phyloP scores from a whole-genome alignment of 2,888 invertebrate genomes.

The Drosophila subsilvestris region DNA sequence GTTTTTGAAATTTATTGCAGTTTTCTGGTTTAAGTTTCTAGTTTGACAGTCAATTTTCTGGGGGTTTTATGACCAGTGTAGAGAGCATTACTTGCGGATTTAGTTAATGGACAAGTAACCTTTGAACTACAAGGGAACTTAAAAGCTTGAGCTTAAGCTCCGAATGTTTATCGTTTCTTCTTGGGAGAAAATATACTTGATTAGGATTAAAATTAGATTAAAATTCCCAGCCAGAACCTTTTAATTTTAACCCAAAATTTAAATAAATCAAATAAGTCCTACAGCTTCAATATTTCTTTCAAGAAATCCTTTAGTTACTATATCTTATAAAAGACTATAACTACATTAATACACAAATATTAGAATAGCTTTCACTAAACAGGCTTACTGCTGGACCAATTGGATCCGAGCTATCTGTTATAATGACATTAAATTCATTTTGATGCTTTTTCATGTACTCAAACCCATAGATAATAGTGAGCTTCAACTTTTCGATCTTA shows the following conservation, averaged over 20 bases:
- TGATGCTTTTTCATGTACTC: conserved; percentile 95
- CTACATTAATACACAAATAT: conserved; percentile 59
- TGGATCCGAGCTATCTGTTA: conserved; percentile 99
- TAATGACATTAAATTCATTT: conserved; percentile 97
- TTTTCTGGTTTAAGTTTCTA: background rate
- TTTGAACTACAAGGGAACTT: too few species aligned
- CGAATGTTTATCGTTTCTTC: background rate
- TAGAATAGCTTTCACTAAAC: conserved; percentile 90
- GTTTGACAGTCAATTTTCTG: background rate
- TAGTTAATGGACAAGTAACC: background rate
- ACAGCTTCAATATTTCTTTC: too few species aligned
- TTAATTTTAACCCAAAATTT: too few species aligned
- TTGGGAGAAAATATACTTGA: background rate
- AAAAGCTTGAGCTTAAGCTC: too few species aligned
- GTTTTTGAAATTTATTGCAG: background rate
- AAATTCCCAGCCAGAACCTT: too few species aligned
- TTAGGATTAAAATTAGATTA: too few species aligned
- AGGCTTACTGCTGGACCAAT: conserved; percentile 91
- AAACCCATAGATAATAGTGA: conserved; percentile 97
- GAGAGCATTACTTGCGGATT: background rate
- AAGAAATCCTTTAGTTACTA: too few species aligned
- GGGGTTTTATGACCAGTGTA: background rate
- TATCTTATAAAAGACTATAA: background rate
- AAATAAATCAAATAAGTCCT: too few species aligned
- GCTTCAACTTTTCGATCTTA: conserved; percentile 90